Base-by-base conservation (phyloP, 2,797 vertebrate genomes). In the Kryptolebias ocellatus region DNA sequence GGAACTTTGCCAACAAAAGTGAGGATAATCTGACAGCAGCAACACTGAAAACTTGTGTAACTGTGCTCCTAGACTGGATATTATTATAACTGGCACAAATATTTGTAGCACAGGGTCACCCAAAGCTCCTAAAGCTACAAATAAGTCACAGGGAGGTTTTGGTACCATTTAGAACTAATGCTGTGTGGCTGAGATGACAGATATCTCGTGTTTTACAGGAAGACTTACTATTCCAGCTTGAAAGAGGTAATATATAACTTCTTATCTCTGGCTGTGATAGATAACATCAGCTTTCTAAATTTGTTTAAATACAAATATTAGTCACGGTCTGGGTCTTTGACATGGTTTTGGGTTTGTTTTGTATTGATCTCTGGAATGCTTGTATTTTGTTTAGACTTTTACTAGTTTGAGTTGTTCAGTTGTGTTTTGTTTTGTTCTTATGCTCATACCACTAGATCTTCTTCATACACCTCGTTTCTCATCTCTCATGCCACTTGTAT, bases 91-190 rank as follows among this genome's bases (percentile, higher is more conserved):
- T 60, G 12, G 9, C 37, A 47, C 10, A 1, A 29, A 4, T 1
- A 0, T 58, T 27, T 65, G 24, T 53, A 47, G 10, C 31, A 52
- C 53, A 64, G 24, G 55, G 71, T 56, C 4, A 51, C 58, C 28
- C 66, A 70, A 63, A 64, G 20, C 63, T 52, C 70, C 71, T 46
- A 66, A 80, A 52, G 67, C 54, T 61, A 71, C 60, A 49, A 72
- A 62, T 52, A 78, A 72, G 75, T 64, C 55, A 50, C 57, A 47
- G n/a, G 66, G 46, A 70, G 83, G 82, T 73, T 24, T 44, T 59
- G 61, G 20, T 31, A 49, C 27, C 73, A 28, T 2, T 34, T 62
- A 72, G 64, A 61, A 74, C 71, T 68, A 73, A 81, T 81, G 79
- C 78, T 61, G 11, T 63, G 62, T 46, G 65, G 60, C 42, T 70